A percentile compares a stretch with the other conserved stretches of the same genome.
Conservation (phyloP, 2,797 vertebrate genomes). For the Vireo griseus region DNA sequence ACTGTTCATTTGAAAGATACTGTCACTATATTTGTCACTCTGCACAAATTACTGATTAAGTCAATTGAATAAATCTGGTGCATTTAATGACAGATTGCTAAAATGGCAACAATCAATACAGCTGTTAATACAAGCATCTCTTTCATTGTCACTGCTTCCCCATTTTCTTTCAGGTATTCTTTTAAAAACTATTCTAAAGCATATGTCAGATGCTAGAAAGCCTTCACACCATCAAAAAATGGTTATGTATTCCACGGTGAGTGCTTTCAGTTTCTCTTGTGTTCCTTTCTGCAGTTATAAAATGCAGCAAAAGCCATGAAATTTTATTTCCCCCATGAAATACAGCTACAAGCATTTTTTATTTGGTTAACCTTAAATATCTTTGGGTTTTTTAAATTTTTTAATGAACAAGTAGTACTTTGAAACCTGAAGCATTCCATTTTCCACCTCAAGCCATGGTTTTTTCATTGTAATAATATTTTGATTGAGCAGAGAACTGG, state of each 20-base stretch:
- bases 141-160: background rate
- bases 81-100: background rate
- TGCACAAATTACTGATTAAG: background rate
- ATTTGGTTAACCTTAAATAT: background rate
- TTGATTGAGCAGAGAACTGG: background rate
- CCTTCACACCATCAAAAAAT: constrained; percentile 74
- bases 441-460: background rate
- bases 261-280: constrained; percentile 34
- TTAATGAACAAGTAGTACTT: background rate
- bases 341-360: background rate
- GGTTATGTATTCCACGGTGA: constrained; percentile 85
- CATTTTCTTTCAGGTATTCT: constrained; percentile 77
- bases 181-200: constrained; percentile 79
- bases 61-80: background rate
- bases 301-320: background rate
- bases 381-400: background rate
- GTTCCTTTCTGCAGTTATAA: background rate
- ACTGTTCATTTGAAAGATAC: background rate
- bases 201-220: constrained; percentile 74
- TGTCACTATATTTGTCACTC: background rate
- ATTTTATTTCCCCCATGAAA: background rate
- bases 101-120: background rate
- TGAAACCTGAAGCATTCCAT: background rate
- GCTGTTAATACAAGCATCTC: background rate
- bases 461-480: background rate